Evolutionary conservation across 2,797 vertebrate species (phyloP), one percentile per base, ranked within the genome.

Genomic region (Sebastes oblongus): DNA sequence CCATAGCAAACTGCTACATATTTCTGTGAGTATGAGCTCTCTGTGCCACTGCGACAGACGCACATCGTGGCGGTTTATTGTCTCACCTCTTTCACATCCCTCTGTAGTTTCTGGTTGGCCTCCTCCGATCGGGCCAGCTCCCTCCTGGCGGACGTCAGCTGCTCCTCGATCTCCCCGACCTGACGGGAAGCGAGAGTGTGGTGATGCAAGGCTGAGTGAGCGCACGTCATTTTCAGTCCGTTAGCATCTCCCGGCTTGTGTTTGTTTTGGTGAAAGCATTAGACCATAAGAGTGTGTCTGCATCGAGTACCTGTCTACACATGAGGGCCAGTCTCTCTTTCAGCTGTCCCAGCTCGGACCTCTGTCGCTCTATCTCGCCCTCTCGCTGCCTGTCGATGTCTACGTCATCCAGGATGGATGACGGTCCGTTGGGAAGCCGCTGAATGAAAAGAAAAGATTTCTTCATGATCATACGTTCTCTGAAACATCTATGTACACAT

Each of bases 131-230:
- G 96, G 75, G 96, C 94, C 89, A 98, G 94, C 87, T 98, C 97
- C 79, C 97, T 96, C 89, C 97, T 95, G 77, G 97, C 96, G 0
- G 96, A 96, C 12, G 96, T 96, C 81, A 98, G 93, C 94, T 98
- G 97, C 88, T 98, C 97, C 94, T 98, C 97, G 16, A 98, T 95
- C 93, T 98, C 97, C 2, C 97, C 97, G 77, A 97, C 97, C 95
- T 98, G 91, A 30, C 18, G n/a, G 64, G 25, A 59, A 56, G 69
- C 3, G 54, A 83, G 39, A 55, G 18, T 1, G 55, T 2, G 66
- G 61, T 55, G 69, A 69, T 11, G 61, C 22, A 14, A 54, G 12
- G 58, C 55, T 46, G 72, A 75, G 65, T 10, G 46, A 74, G 16
- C 25, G n/a, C 62, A n/a, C 50, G 36, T 39, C 42, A 13, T 58